These are phyloP conservation scores for Priocnemis perturbator DNA, from an alignment of 2,888 invertebrate species.

Conservation along the genomic window DNA sequence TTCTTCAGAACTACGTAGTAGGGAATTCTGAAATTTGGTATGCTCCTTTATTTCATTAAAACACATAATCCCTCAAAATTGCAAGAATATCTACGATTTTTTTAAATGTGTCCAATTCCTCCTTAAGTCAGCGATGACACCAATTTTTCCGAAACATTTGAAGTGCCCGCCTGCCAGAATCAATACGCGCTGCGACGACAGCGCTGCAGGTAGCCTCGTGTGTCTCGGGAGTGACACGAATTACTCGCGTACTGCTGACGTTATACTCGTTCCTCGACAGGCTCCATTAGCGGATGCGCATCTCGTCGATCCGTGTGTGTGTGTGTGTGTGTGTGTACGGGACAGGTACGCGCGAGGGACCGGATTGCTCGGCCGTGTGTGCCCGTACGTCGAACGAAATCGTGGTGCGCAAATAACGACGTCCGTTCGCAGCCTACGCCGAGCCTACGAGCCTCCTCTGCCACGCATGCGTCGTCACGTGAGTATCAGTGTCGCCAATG, in stretches of 20 bases:
- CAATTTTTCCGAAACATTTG: constrained; percentile 22
- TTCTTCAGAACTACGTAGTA: too few species aligned
- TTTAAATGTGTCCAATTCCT: too few species aligned
- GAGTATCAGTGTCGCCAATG: constrained; percentile 30
- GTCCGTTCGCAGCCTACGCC: constrained; percentile 8
- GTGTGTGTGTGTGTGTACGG: too few species aligned
- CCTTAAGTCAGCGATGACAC: too few species aligned
- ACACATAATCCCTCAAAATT: too few species aligned
- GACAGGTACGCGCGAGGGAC: too few species aligned
- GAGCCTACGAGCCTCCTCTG: constrained; percentile 10
- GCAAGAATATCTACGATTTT: too few species aligned
- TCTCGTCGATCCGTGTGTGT: not conserved
- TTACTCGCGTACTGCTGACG: not conserved
- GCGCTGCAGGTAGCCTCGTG: constrained; percentile 39
- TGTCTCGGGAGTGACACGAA: constrained; percentile 23
- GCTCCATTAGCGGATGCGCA: constrained; percentile 11
- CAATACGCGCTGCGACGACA: constrained; percentile 29
- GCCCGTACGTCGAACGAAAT: constrained; percentile 11
- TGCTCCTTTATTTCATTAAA: too few species aligned
- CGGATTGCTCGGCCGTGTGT: not conserved
- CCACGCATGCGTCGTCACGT: constrained; percentile 41
- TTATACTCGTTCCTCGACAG: constrained; percentile 18
- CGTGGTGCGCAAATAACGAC: constrained; percentile 3
- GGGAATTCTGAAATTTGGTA: too few species aligned
- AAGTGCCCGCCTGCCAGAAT: constrained; percentile 41